These are phyloP conservation scores for Chascanopsetta lugubris DNA, from an alignment of 2,113 vertebrate species.

Conservation along the genomic window DNA sequence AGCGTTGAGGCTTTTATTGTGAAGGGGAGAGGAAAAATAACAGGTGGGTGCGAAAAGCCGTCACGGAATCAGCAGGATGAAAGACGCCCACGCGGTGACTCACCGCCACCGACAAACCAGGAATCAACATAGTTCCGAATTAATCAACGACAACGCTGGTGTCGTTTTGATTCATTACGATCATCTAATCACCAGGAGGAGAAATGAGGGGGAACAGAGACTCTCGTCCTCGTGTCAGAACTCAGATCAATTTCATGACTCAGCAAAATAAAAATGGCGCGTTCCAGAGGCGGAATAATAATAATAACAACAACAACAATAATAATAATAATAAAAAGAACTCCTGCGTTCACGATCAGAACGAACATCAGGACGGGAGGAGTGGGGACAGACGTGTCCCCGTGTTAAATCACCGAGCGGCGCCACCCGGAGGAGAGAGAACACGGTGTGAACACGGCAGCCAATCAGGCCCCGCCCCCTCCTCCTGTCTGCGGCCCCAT, in stretches of 20 bases:
- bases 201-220: no score
- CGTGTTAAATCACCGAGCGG: constrained; percentile 25
- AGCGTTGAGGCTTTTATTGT: not conserved
- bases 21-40: not conserved
- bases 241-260: no score
- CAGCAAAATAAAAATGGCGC: no score
- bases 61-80: not conserved
- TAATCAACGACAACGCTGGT: not conserved
- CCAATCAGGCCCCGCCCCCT: no score
- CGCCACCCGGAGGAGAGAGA: constrained; percentile 46
- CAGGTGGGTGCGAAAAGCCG: not conserved
- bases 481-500: constrained; percentile 31
- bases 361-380: not conserved
- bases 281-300: no score
- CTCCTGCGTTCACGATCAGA: not conserved
- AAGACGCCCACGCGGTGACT: not conserved
- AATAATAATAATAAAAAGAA: no score
- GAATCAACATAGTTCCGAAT: not conserved
- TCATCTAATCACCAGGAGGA: not conserved
- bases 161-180: not conserved
- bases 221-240: no score
- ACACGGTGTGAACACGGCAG: no score
- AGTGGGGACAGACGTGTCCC: not conserved
- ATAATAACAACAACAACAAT: no score
- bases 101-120: not conserved